These are phyloP conservation scores for Artibeus lituratus DNA, from an alignment of 2,797 vertebrate species.

Conservation along the genomic window DNA sequence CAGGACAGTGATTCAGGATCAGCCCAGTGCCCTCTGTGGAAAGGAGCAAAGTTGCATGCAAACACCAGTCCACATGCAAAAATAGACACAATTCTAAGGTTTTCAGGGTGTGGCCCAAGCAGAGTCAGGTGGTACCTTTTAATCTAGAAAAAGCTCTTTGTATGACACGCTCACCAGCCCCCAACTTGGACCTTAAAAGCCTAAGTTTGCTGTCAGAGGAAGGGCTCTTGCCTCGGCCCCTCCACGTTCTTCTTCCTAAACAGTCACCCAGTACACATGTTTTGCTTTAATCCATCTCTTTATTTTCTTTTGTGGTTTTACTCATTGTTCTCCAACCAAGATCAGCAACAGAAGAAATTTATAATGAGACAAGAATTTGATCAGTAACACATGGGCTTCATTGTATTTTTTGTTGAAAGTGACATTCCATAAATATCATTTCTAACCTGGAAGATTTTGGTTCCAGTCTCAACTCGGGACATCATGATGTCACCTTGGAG, in stretches of 20 bases:
- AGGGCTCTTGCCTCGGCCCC: not conserved
- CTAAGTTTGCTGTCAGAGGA: not conserved
- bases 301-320: not conserved
- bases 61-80: fast-evolving
- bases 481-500: not conserved
- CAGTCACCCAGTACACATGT: not conserved
- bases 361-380: not conserved
- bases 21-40: not conserved
- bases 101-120: too few species aligned
- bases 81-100: not conserved
- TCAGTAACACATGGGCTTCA: not conserved
- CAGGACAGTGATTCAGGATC: not conserved
- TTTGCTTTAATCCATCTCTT: not conserved
- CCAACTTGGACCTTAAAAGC: not conserved
- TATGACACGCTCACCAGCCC: not conserved
- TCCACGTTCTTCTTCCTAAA: not conserved
- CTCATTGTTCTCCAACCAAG: not conserved
- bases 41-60: not conserved
- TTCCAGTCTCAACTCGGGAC: not conserved
- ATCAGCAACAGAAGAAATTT: not conserved
- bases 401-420: not conserved
- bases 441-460: not conserved
- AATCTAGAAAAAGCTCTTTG: not conserved
- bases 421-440: not conserved
- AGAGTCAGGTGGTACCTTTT: not conserved